Percentiles rank a stretch among this genome's conserved stretches.
These are phyloP conservation scores for Drosophila jambulina DNA, from an alignment of 1,140 invertebrate genomes.

Conservation along the genomic window DNA sequence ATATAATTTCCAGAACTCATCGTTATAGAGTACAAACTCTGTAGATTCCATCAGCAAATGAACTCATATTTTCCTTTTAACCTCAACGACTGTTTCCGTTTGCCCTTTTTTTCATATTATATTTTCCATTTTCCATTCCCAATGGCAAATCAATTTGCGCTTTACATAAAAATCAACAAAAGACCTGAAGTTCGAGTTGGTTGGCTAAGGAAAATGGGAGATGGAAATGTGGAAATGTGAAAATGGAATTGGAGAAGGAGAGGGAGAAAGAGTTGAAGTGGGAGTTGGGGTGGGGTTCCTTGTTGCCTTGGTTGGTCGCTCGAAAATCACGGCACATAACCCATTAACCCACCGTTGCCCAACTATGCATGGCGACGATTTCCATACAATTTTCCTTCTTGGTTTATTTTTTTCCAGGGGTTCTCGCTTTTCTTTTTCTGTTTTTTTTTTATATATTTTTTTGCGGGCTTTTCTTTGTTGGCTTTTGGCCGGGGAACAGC, in stretches of 20 bases:
- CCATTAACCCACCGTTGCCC: conserved; percentile 73
- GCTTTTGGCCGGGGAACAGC: conserved; percentile 34
- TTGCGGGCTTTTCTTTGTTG: conserved; percentile 18
- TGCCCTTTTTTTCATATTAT: conserved; percentile 12
- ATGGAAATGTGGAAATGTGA: conserved; percentile 6
- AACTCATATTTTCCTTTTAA: conserved; percentile 25
- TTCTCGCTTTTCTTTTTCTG: conserved; percentile 13
- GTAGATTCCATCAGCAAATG: not conserved
- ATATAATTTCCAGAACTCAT: too few species aligned
- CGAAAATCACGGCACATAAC: conserved; percentile 77
- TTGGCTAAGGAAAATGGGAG: conserved; percentile 23
- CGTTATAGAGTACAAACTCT: not conserved
- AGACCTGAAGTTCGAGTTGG: conserved; percentile 25
- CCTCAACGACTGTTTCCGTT: conserved; percentile 15
- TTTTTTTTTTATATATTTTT: conserved; percentile 7
- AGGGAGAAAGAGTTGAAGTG: not conserved
- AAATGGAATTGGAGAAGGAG: not conserved
- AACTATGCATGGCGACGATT: conserved; percentile 58
- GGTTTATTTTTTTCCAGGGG: conserved; percentile 2
- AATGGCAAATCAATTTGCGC: conserved; percentile 77
- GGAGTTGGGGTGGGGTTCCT: conserved; percentile 2
- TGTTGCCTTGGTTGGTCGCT: conserved; percentile 15
- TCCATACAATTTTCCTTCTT: conserved; percentile 68
- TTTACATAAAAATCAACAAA: conserved; percentile 76
- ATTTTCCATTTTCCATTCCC: conserved; percentile 35